Evolutionary conservation across 2,113 vertebrate species (phyloP).

Genomic region (Osmerus mordax): DNA sequence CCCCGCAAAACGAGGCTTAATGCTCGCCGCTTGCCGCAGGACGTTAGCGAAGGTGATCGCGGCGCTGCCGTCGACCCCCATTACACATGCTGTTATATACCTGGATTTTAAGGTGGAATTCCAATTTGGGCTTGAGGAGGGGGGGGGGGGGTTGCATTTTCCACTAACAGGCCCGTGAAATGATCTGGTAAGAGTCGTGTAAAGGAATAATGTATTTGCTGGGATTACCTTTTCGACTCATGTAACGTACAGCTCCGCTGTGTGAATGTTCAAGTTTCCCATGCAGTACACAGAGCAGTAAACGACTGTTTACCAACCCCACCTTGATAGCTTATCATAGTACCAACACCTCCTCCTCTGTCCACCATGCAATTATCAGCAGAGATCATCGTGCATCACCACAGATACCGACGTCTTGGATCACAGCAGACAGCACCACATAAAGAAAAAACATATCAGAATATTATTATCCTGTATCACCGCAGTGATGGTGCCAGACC

Average conservation of each 20-base stretch:
- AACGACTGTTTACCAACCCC: not conserved
- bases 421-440: not conserved
- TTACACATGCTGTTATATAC: not conserved
- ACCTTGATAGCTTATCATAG: too few relatives aligned
- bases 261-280: not conserved
- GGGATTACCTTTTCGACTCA: constrained; percentile 13
- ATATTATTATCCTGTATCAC: constrained; percentile 41
- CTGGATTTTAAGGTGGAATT: not conserved
- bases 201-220: not conserved
- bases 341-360: too few relatives aligned
- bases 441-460: constrained; percentile 3
- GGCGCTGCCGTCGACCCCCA: not conserved
- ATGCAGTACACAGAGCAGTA: not conserved
- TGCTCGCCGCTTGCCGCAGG: not conserved
- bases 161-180: not conserved
- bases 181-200: not conserved
- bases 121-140: not conserved
- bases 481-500: too few relatives aligned
- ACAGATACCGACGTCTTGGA: too few relatives aligned
- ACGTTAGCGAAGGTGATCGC: not conserved
- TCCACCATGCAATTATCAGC: too few relatives aligned
- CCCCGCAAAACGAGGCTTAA: too few relatives aligned
- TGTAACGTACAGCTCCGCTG: not conserved
- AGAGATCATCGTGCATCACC: not conserved
- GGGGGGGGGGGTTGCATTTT: not conserved